Base-by-base conservation (phyloP, 2,888 invertebrate species). In the Papilio gigon region DNA sequence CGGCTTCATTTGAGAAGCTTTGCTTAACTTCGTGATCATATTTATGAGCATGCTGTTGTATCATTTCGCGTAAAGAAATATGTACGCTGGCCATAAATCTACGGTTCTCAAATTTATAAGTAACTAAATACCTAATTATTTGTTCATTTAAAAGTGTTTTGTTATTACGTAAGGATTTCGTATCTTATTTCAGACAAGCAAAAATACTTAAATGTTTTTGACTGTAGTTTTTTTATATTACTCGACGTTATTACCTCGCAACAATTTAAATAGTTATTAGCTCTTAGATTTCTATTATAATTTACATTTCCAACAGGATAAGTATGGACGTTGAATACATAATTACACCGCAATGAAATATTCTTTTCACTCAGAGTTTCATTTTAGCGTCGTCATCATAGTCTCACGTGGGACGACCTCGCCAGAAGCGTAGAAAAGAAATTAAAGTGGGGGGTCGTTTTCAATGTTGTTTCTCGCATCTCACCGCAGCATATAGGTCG, bases 371-470 rank as follows among this genome's bases (percentile, higher is more conserved):
- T 59, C 59, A 44, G 67, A 62, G 68, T 68, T 67, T 68, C 64
- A 70, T 76, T 86, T 84, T 81, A 80, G 88, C 84, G 75, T 78
- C 79, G 81, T 90, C 89, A 89, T 86, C 78, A 74, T 77, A 76
- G 78, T 85, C 85, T 84, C 84, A 83, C 81, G 79, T 78, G 77
- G 76, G 76, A 76, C 77, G 74, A 74, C 79, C 76, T 75, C 72
- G 68, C 66, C 70, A 62, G 65, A 64, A 77, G 62, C 76, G 75
- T 76, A 74, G 78, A 79, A 78, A 78, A 82, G 77, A 80, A 83
- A 81, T 84, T 78, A 76, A 84, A 80, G 80, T 77, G 77, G 78
- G 78, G 76, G 82, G 80, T 78, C 83, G 83, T 82, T 80, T 75
- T 78, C 76, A 76, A 78, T 78, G 75, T 74, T 78, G 75, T 78